Conservation (phyloP, 2,797 vertebrate species). For the Ateles fusciceps region DNA sequence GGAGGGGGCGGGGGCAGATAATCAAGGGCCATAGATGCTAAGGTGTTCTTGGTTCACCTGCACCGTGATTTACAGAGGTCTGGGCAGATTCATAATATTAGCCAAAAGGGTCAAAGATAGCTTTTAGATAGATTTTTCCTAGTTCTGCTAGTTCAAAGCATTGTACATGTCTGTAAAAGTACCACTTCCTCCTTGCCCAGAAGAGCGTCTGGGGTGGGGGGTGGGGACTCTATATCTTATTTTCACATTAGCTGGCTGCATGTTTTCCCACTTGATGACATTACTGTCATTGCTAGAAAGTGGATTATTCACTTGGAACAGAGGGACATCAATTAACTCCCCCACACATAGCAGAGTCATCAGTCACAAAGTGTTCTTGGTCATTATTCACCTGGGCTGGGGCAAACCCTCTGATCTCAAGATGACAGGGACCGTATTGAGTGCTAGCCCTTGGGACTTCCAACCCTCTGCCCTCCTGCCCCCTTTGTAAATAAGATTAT, state of each 20-base stretch:
- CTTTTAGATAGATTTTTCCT: background rate
- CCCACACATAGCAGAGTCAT: constrained; percentile 58
- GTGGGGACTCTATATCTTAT: background rate
- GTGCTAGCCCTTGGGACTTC: constrained; percentile 24
- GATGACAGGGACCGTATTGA: constrained; percentile 68
- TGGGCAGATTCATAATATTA: background rate
- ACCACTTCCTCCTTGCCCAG: background rate
- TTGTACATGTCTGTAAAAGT: background rate
- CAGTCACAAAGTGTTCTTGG: constrained; percentile 64
- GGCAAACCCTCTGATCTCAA: constrained; percentile 55
- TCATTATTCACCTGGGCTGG: constrained; percentile 69
- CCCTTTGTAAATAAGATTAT: constrained; percentile 71
- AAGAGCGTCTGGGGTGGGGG: background rate
- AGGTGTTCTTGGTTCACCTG: background rate
- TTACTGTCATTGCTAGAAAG: constrained; percentile 48
- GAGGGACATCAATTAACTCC: constrained; percentile 65
- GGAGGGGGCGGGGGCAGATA: background rate
- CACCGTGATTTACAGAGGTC: background rate
- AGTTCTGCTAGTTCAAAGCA: background rate
- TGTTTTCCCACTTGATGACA: constrained; percentile 42
- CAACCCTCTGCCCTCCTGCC: constrained; percentile 58
- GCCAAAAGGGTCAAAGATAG: background rate
- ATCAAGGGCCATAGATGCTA: background rate
- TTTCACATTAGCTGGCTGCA: constrained; percentile 29
- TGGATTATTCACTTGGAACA: constrained; percentile 65